These are phyloP conservation scores for Pteropus alecto DNA, from an alignment of 2,113 vertebrate species.

Conservation along the genomic window DNA sequence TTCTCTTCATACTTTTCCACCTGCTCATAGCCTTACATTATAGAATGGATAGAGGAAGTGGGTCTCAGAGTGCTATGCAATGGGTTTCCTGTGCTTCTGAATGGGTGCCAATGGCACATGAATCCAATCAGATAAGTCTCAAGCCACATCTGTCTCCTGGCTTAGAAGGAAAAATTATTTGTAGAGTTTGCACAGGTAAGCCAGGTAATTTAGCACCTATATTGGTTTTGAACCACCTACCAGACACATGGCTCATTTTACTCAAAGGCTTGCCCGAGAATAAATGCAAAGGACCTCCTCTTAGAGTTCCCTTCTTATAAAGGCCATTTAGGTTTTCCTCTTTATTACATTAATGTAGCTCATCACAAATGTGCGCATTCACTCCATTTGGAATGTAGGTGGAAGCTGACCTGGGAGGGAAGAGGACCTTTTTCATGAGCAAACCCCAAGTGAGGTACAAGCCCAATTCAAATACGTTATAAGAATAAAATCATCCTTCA, in stretches of 20 bases:
- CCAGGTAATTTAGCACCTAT: neutral
- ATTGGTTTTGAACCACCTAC: neutral
- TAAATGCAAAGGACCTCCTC: neutral
- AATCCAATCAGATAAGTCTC: neutral
- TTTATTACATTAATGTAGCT: neutral
- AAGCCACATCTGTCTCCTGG: neutral
- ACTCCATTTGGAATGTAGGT: neutral
- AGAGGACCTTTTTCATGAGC: neutral
- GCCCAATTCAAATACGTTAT: neutral
- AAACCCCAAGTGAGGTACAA: neutral
- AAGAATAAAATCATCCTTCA: neutral
- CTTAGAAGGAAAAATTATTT: neutral
- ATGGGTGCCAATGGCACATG: neutral
- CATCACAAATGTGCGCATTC: neutral
- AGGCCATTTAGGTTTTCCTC: neutral
- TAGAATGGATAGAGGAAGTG: neutral
- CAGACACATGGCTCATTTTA: neutral
- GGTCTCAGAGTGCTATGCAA: neutral
- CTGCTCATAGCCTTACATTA: neutral
- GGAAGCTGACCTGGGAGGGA: neutral
- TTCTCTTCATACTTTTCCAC: fast-evolving
- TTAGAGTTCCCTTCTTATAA: neutral
- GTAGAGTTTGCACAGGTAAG: neutral
- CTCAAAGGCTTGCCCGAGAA: neutral
- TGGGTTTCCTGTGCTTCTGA: neutral